These are phyloP conservation scores for Dasysyrphus albostriatus DNA, from an alignment of 2,888 invertebrate species.

Conservation along the genomic window DNA sequence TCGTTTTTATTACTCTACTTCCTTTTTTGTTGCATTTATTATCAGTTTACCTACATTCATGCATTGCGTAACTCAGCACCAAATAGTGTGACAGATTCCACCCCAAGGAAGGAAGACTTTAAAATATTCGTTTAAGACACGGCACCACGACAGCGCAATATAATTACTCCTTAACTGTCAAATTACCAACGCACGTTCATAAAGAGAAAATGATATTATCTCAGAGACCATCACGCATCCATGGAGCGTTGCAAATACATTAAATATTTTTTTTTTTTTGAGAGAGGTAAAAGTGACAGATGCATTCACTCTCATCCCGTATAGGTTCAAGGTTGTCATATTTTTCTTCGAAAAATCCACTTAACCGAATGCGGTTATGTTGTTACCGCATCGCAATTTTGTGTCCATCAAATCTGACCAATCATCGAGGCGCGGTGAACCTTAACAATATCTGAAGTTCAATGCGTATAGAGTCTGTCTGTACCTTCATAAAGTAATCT, in stretches of 20 bases:
- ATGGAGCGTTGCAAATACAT: not conserved
- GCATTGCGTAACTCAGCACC: not conserved
- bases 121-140: not conserved
- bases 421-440: conserved; percentile 12
- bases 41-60: not conserved
- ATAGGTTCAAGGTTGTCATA: conserved; percentile 62
- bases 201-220: not conserved
- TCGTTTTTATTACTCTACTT: not conserved
- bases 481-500: not conserved
- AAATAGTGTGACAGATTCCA: conserved; percentile 27
- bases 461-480: conserved; percentile 7
- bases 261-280: not conserved
- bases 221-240: conserved; percentile 19
- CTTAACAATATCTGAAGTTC: conserved; percentile 37
- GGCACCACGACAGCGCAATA: not conserved
- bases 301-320: conserved; percentile 24
- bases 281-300: conserved; percentile 22
- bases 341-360: conserved; percentile 13
- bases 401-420: conserved; percentile 19
- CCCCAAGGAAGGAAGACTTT: conserved; percentile 22
- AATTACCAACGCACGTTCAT: conserved; percentile 22
- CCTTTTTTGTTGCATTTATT: not conserved
- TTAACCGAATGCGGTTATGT: not conserved
- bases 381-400: conserved; percentile 45
- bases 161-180: conserved; percentile 18